phyloP scores from a whole-genome alignment of 2,113 vertebrate genomes.

The Vidua macroura region DNA sequence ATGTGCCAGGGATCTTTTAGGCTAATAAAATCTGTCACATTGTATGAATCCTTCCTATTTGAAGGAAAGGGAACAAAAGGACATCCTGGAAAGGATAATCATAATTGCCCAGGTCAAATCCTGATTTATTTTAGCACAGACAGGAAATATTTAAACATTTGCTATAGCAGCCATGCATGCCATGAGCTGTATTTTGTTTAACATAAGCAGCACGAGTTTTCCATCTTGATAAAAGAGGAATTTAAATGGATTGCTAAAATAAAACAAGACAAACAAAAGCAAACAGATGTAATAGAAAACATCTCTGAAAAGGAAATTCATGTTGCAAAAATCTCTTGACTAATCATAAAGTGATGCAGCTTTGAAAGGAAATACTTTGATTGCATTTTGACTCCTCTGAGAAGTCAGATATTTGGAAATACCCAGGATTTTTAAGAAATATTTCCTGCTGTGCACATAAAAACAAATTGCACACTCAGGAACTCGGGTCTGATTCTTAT shows the following conservation, averaged over 20 bases:
- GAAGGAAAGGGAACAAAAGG: neutral
- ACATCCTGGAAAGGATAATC: neutral
- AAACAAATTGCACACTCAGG: neutral
- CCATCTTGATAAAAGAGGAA: conserved; percentile 47
- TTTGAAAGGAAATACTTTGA: conserved; percentile 72
- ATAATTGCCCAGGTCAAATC: neutral
- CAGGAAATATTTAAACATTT: conserved; percentile 18
- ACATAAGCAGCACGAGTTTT: conserved; percentile 40
- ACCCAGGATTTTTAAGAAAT: conserved; percentile 52
- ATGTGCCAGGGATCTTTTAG: neutral
- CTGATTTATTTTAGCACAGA: neutral
- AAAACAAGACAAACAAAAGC: neutral
- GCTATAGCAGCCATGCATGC: neutral
- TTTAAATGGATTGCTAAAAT: conserved; percentile 51
- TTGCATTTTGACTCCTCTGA: conserved; percentile 67
- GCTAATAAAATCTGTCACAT: conserved; percentile 5
- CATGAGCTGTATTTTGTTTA: neutral
- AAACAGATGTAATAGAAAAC: conserved; percentile 65
- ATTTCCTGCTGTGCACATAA: conserved; percentile 41
- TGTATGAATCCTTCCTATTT: neutral
- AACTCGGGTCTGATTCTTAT: neutral
- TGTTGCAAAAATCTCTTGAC: conserved; percentile 50
- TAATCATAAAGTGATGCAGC: conserved; percentile 67
- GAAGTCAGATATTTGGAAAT: conserved; percentile 70
- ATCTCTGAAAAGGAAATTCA: conserved; percentile 50